A percentile compares a stretch with the other conserved stretches of the same genome.
Evolutionary conservation across 2,113 vertebrate species (phyloP).

Genomic region (Bathybates hornii): DNA sequence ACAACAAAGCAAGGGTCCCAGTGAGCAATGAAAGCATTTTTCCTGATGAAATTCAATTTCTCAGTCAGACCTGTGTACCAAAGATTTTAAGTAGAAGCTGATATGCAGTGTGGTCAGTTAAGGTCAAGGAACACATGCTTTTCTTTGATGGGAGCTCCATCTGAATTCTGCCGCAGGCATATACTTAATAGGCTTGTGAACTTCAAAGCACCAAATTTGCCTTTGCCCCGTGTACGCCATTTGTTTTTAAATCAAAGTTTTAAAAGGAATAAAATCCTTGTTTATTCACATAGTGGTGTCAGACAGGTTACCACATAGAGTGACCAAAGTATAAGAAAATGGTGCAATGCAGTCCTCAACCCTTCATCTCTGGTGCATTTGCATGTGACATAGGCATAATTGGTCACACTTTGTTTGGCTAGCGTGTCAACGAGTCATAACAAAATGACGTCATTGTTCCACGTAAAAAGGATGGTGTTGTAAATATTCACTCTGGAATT

Average conservation of each 20-base stretch:
- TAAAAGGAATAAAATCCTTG: not conserved
- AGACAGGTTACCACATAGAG: not conserved
- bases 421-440: not conserved
- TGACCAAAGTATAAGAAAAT: constrained; percentile 1
- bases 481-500: not conserved
- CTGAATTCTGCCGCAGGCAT: constrained; percentile 22
- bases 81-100: not conserved
- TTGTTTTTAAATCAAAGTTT: constrained; percentile 30
- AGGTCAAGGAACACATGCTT: constrained; percentile 25
- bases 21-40: not conserved
- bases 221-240: constrained; percentile 5
- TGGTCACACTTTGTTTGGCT: not conserved
- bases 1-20: not conserved
- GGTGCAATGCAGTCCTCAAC: constrained; percentile 1
- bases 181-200: constrained; percentile 34
- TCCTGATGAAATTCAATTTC: not conserved
- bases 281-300: not conserved
- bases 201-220: constrained; percentile 47
- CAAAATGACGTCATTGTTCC: not conserved
- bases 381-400: not conserved
- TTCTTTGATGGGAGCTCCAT: constrained; percentile 31
- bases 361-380: not conserved
- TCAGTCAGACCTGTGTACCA: not conserved
- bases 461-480: not conserved
- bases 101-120: constrained; percentile 10